A percentile compares a stretch with the other conserved stretches of the same genome.
phyloP scores from a whole-genome alignment of 2,888 invertebrate species.

The Nymphalis polychloros region DNA sequence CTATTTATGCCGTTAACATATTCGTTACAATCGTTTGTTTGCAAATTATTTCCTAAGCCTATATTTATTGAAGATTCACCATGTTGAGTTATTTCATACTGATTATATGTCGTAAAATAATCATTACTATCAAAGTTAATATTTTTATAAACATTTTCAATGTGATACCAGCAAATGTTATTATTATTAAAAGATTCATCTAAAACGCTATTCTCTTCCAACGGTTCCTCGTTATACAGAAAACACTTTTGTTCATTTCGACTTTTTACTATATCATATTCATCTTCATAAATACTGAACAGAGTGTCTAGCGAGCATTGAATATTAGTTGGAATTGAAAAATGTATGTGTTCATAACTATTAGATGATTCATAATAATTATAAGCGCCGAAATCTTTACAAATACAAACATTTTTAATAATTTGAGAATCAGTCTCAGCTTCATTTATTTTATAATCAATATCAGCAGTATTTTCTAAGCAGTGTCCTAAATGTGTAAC shows the following conservation, averaged over 20 bases:
- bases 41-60: background rate
- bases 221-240: background rate
- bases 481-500: constrained; percentile 6
- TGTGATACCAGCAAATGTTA: constrained; percentile 20
- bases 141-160: constrained; percentile 13
- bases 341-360: constrained; percentile 66
- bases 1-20: background rate
- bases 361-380: constrained; percentile 49
- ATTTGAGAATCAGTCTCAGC: constrained; percentile 23
- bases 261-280: constrained; percentile 12
- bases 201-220: background rate
- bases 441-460: constrained; percentile 26
- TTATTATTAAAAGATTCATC: background rate
- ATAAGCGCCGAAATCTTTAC: constrained; percentile 65
- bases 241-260: constrained; percentile 9
- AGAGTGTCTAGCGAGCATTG: constrained; percentile 49
- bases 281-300: constrained; percentile 57
- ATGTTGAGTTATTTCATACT: background rate
- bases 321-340: constrained; percentile 47
- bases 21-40: constrained; percentile 1
- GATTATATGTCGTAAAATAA: background rate
- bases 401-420: constrained; percentile 55
- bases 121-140: constrained; percentile 6
- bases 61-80: background rate
- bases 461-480: constrained; percentile 35